Evolutionary conservation across 1,140 invertebrate species (phyloP).

Genomic region (Caerostris extrusa): DNA sequence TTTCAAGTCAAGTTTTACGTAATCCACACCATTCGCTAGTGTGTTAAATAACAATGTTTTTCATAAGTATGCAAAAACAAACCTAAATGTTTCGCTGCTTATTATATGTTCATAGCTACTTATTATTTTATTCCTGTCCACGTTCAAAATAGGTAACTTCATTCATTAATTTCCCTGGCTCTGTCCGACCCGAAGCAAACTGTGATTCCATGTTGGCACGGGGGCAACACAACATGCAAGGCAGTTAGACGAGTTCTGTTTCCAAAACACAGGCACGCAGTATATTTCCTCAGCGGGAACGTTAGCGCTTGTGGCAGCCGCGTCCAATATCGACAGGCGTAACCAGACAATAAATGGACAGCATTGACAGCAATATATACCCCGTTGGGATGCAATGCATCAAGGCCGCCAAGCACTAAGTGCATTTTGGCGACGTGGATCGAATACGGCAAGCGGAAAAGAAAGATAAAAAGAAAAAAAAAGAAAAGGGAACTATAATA

Average conservation of each 20-base stretch:
- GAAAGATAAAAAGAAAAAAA: neutral
- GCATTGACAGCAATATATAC: constrained; percentile 66
- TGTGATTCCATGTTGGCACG: neutral
- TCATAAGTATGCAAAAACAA: too few species aligned
- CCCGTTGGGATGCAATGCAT: constrained; percentile 56
- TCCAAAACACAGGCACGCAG: constrained; percentile 21
- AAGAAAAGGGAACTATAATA: constrained; percentile 37
- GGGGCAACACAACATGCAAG: neutral
- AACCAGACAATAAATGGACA: constrained; percentile 73
- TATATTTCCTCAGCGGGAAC: neutral
- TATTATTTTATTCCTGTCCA: too few species aligned
- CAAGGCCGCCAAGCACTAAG: constrained; percentile 36
- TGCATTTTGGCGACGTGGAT: constrained; percentile 43
- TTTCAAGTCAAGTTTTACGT: too few species aligned
- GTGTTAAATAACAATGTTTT: too few species aligned
- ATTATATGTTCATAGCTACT: too few species aligned
- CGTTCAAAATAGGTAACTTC: too few species aligned
- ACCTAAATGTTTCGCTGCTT: too few species aligned
- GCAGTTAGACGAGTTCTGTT: neutral
- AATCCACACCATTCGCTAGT: too few species aligned
- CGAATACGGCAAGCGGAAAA: constrained; percentile 10
- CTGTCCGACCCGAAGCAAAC: neutral
- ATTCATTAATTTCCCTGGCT: neutral
- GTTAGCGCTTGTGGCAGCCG: neutral
- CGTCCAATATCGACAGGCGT: constrained; percentile 67